Evolutionary conservation across 2,113 vertebrate genomes (phyloP), one percentile per base, ranked within the genome.

Genomic region (Acrocephalus arundinaceus): DNA sequence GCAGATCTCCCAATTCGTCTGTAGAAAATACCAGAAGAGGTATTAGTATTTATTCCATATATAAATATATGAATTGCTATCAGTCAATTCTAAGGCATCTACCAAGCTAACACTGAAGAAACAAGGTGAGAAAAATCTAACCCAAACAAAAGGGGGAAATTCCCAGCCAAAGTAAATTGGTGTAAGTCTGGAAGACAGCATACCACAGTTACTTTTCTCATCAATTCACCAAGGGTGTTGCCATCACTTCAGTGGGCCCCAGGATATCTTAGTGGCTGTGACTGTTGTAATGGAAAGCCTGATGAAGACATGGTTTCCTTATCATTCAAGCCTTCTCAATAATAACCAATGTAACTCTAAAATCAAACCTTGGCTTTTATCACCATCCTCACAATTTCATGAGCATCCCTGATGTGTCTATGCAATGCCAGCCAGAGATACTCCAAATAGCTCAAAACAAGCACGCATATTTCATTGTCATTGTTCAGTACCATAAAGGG

Each of bases 311-410:
- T 10, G 2, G 14, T 35, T 84, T 79, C 30, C 43, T 55, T 90
- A 71, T 67, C 52, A 54, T 73, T 90, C 30, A 71, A 39, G 27
- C 18, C 86, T 81, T 92, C 83, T 51, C 23, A 31, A 5, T 39
- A 75, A 52, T 25, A 70, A 73, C 20, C 75, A 74, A 45, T 25
- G 7, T 57, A 46, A 54, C 43, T 59, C 24, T 85, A 65, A 85
- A 90, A 86, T 59, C 27, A 83, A 85, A 51, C 54, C 35, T 70
- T 82, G 49, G 23, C 19, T 95, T 93, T 93, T 96, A 91, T 67
- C 52, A 63, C 59, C 15, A 17, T 45, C 51, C 74, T 81, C 63
- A 66, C 37, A 80, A 13, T 48, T 82, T 77, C 33, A 17, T 52
- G 79, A 86, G 37, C 46, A 80, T 74, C 72, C 75, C 82, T 90